A percentile compares a stretch with the other conserved stretches of the same genome.
These are phyloP conservation scores for Eremophila alpestris DNA, from an alignment of 2,797 vertebrate genomes.

Conservation along the genomic window DNA sequence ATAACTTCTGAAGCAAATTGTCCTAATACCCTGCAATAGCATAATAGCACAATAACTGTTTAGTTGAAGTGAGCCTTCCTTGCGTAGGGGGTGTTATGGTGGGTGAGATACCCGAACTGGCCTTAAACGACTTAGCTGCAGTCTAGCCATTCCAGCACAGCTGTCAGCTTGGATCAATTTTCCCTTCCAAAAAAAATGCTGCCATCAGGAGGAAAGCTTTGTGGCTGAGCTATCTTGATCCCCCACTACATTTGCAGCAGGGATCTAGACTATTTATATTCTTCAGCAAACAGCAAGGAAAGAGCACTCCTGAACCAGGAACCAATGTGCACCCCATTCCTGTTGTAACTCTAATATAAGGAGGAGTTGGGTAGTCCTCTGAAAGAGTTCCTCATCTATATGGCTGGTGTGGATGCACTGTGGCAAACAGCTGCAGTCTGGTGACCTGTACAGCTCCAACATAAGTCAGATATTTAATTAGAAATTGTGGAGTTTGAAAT, in stretches of 20 bases:
- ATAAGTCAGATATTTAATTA: neutral
- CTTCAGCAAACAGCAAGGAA: slow-evolving; percentile 5
- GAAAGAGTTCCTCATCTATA: neutral
- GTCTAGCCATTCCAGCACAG: slow-evolving; percentile 60
- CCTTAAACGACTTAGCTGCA: slow-evolving; percentile 36
- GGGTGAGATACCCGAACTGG: neutral
- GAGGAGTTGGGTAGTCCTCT: neutral
- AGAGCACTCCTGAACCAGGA: neutral
- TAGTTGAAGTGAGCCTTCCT: neutral
- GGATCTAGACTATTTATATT: slow-evolving; percentile 41
- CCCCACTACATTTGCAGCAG: slow-evolving; percentile 36
- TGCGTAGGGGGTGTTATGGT: neutral
- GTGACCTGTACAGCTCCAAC: neutral
- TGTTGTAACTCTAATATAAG: neutral
- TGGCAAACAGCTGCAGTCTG: neutral
- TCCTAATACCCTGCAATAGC: neutral
- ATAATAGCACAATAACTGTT: neutral
- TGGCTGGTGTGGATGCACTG: neutral
- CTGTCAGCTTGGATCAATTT: slow-evolving; percentile 66
- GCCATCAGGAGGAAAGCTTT: slow-evolving; percentile 25
- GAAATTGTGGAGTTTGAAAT: neutral
- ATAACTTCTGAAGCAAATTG: neutral
- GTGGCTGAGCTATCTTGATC: slow-evolving; percentile 61
- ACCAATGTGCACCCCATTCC: neutral
- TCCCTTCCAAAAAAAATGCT: slow-evolving; percentile 53